Percentiles rank a stretch among this genome's conserved stretches.
phyloP scores from a whole-genome alignment of 2,888 invertebrate species.

The Cancer borealis region DNA sequence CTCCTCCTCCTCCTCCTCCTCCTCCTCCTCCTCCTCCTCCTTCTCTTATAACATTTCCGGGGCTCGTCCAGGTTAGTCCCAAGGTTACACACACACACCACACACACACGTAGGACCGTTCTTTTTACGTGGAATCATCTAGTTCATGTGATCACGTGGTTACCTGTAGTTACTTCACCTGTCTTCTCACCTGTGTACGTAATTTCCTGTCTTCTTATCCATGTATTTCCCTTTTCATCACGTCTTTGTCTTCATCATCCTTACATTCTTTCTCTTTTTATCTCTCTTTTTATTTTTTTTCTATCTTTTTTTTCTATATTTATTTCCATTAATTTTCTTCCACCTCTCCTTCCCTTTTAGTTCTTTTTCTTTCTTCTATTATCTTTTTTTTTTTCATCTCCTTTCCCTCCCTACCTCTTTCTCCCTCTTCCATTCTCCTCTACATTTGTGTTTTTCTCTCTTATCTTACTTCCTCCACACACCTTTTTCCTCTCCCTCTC shows the following conservation, averaged over 20 bases:
- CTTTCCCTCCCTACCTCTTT: neutral
- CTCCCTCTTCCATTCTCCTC: neutral
- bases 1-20: constrained; percentile 4
- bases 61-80: no score
- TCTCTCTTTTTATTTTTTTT: no score
- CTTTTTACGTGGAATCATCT: neutral
- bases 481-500: neutral
- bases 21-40: neutral
- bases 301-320: no score
- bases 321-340: no score
- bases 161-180: neutral
- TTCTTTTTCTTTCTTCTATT: neutral
- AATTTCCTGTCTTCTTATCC: no score
- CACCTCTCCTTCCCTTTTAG: neutral
- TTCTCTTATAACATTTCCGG: neutral
- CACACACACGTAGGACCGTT: neutral
- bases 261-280: no score
- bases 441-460: neutral
- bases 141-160: neutral
- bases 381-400: neutral
- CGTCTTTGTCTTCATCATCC: no score
- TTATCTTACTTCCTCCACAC: neutral
- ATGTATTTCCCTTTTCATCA: no score
- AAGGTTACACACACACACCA: constrained; percentile 32
- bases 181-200: no score